Evolutionary conservation across 2,888 invertebrate species (phyloP), one percentile per base, ranked within the genome.

Genomic region (Noctua fimbriata): DNA sequence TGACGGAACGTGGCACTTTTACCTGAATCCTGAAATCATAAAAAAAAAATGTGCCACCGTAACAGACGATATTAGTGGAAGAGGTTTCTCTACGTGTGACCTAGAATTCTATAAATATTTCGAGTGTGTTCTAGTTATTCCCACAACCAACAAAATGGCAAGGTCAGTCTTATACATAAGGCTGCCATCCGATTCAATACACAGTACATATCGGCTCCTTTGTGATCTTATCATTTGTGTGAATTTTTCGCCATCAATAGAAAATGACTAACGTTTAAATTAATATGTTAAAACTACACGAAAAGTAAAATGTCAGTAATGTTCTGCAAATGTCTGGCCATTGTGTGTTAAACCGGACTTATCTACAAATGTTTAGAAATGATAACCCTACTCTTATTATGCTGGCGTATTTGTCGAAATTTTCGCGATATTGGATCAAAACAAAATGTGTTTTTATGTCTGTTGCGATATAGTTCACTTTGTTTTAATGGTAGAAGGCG

Each of bases 1-100:
- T 47, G 52, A 55, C 21, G 47, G 49, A n/a, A 83, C 84, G 83
- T 83, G 84, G 44, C 10, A 44, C 36, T 47, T 72, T 83, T 84
- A 65, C 36, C 36, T 60, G 63, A 69, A 65, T 44, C 28, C 32
- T 65, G 58, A 52, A 72, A 72, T 78, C 49, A 65, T 72, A 78
- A 83, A 83, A 83, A 83, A 76, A 74, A 69, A 60, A 60, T 69
- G 41, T 49, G 49, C 49, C 49, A 32, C 41, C 36, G 65, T 69
- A n/a, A 72, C 21, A 49, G 14, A 52, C 24, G 4, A 66, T 60
- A 14, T 44, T 65, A 70, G 10, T 65, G 4, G 32, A 3, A 55
- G 24, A 52, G n/a, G 55, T 28, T 58, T 65, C 69, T 28, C n/a
- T 69, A 60, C 47, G 60, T 78, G 77, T 76, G 66, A 66, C 49